These are phyloP conservation scores for Heterotis niloticus DNA, from an alignment of 2,113 vertebrate genomes.

Conservation along the genomic window DNA sequence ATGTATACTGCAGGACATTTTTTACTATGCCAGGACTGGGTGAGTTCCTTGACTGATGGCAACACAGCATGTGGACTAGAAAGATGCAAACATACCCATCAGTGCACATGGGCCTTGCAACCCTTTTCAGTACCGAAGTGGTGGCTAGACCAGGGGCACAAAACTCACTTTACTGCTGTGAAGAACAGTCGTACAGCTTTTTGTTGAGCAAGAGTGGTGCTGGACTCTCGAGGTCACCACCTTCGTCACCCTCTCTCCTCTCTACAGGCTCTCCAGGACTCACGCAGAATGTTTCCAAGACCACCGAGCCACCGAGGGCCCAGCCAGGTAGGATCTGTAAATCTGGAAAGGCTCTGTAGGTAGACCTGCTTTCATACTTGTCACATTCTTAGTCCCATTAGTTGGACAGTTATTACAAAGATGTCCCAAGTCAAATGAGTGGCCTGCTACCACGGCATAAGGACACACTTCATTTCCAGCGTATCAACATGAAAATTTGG, in stretches of 20 bases:
- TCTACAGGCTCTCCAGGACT: conserved; percentile 77
- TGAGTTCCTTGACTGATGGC: too few relatives aligned
- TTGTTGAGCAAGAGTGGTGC: conserved; percentile 45
- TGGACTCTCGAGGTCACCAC: conserved; percentile 32
- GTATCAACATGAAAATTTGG: too few relatives aligned
- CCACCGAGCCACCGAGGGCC: conserved; percentile 79
- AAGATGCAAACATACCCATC: conserved; percentile 6
- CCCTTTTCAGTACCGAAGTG: background rate
- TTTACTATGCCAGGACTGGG: too few relatives aligned
- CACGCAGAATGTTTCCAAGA: conserved; percentile 86
- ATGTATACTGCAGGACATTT: too few relatives aligned
- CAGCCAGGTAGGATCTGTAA: conserved; percentile 78
- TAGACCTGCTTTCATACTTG: too few relatives aligned
- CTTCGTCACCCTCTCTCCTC: background rate
- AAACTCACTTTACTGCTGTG: conserved; percentile 26
- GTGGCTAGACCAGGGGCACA: background rate
- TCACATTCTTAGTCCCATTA: conserved; percentile 3
- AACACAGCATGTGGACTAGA: too few relatives aligned
- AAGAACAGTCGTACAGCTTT: conserved; percentile 36
- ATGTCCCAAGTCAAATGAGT: too few relatives aligned
- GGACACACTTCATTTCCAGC: too few relatives aligned
- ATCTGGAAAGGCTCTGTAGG: background rate
- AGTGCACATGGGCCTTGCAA: background rate
- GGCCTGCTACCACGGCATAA: too few relatives aligned
- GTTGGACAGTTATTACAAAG: too few relatives aligned